A percentile compares a stretch with the other conserved stretches of the same genome.
These are phyloP conservation scores for Pimpla rufipes DNA, from an alignment of 2,888 invertebrate species.

Conservation along the genomic window DNA sequence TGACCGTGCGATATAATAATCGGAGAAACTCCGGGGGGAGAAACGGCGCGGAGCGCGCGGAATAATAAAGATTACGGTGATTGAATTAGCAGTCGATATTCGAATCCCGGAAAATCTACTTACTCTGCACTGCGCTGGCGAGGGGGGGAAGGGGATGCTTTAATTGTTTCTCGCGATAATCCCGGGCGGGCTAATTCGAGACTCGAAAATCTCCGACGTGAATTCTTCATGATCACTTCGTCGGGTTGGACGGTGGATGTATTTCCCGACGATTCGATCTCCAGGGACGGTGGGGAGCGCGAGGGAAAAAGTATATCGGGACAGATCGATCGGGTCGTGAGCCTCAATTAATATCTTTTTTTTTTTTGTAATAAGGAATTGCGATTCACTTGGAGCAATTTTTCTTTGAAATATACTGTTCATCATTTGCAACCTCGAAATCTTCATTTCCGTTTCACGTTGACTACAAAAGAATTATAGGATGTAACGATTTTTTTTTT, in stretches of 20 bases:
- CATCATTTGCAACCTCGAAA: too few species aligned
- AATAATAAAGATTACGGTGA: constrained; percentile 15
- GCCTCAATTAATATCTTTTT: too few species aligned
- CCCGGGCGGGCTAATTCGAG: constrained; percentile 2
- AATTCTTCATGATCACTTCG: constrained; percentile 4
- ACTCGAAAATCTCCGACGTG: constrained; percentile 1
- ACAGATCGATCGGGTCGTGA: too few species aligned
- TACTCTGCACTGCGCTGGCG: neutral
- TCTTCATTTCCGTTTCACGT: too few species aligned
- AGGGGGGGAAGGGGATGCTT: neutral
- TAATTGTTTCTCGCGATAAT: constrained; percentile 48
- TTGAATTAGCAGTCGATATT: constrained; percentile 26
- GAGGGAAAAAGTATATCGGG: too few species aligned
- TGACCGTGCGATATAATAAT: neutral
- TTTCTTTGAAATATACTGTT: too few species aligned
- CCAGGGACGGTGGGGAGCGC: too few species aligned
- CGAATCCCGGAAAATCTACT: constrained; percentile 30
- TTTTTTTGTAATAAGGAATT: too few species aligned
- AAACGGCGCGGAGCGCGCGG: neutral
- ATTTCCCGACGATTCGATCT: neutral
- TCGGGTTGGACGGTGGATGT: neutral
- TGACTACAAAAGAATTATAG: too few species aligned
- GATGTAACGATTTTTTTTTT: too few species aligned
- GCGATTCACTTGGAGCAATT: too few species aligned
- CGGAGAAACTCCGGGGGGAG: neutral